Evolutionary conservation across 1,140 invertebrate species (phyloP), one percentile per base, ranked within the genome.

Genomic region (Procambarus clarkii): DNA sequence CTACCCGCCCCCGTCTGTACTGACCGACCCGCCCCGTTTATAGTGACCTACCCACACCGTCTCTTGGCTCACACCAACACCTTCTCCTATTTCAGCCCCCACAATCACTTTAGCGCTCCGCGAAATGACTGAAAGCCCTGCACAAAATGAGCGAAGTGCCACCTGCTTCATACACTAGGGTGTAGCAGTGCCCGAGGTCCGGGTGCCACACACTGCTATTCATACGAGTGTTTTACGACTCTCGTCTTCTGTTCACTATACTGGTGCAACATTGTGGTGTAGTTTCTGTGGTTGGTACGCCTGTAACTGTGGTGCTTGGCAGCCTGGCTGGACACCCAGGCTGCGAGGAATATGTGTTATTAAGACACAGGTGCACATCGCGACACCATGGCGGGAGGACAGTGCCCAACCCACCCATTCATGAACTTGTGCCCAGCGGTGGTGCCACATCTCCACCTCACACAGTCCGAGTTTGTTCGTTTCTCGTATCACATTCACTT

Each of bases 391-490:
- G 85, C 54, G 13, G 18, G 71, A 13, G 54, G 82, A 21, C 54
- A 84, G 74, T 86, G 85, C 85, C 85, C 85, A 86, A 86, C 85
- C 85, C 85, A 86, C 85, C 50, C 85, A 86, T 86, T 86, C 85
- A 86, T 86, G 85, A 86, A 46, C 85, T 86, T 86, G 74, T 86
- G 85, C 85, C 85, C 74, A 15, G 24, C 71, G 85, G 48, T 50
- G 84, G 74, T 86, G 85, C 85, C 85, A 86, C 85, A 54, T 86
- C 76, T 86, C 50, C 50, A 34, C 21, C 34, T 0, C 58, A 15
- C 81, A 34, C 58, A 18, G 60, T 4, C 13, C 13, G 4, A 64
- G 13, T 21, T 64, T 64, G 60, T 64, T 21, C 60, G 21, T 21
- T 15, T 64, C 18, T 4, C 60, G 18, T 64, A 4, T 21, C 18